Percentiles rank a stretch among this genome's conserved stretches.
These are phyloP conservation scores for Thryonomys swinderianus DNA, from an alignment of 2,113 vertebrate species.

Conservation along the genomic window DNA sequence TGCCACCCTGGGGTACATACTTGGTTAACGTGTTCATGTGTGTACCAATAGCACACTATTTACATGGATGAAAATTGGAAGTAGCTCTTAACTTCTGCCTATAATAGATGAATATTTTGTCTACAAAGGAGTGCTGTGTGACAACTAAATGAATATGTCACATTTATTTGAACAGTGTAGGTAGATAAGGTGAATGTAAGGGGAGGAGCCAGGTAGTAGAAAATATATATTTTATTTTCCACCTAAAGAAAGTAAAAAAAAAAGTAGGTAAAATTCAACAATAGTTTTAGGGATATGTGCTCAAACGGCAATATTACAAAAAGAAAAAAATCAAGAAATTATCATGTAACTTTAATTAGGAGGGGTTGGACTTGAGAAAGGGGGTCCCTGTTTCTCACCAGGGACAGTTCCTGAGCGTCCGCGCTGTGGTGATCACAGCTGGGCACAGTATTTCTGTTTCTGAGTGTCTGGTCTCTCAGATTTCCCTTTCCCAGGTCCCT, in stretches of 20 bases:
- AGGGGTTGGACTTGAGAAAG: neutral
- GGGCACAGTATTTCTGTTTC: neutral
- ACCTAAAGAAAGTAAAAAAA: neutral
- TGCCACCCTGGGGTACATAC: neutral
- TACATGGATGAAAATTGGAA: constrained; percentile 15
- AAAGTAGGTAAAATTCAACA: neutral
- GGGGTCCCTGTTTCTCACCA: neutral
- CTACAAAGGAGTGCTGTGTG: neutral
- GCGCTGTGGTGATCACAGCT: neutral
- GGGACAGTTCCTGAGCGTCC: neutral
- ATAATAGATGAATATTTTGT: neutral
- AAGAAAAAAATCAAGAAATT: neutral
- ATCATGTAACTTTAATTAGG: neutral
- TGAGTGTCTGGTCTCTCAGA: neutral
- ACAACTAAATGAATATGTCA: constrained; percentile 1
- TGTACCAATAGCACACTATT: neutral
- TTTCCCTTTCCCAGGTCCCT: neutral
- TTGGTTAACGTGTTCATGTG: neutral
- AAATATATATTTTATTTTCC: neutral
- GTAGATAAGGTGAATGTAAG: neutral
- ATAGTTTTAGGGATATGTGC: neutral
- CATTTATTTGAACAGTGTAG: neutral
- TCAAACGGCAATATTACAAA: neutral
- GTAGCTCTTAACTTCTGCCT: neutral
- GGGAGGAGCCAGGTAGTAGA: neutral